Evolutionary conservation across 2,888 invertebrate genomes (phyloP).

Genomic region (Lypha dubia): DNA sequence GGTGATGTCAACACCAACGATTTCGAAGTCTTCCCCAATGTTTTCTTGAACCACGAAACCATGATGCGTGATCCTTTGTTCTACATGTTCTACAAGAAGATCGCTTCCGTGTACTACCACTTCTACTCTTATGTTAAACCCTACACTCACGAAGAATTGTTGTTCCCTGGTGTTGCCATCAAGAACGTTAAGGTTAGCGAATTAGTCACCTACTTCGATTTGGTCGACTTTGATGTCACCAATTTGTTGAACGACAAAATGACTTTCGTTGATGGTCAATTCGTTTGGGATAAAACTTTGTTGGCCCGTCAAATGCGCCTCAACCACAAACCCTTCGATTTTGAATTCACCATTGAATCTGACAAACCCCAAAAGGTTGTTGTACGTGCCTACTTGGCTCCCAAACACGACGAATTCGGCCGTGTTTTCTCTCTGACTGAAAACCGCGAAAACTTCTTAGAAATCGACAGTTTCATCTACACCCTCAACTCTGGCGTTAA

Average conservation of each 20-base stretch:
- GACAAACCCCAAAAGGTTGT: slow-evolving; percentile 86
- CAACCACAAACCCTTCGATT: slow-evolving; percentile 87
- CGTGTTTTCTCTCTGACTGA: slow-evolving; percentile 85
- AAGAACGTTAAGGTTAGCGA: slow-evolving; percentile 86
- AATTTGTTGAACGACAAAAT: slow-evolving; percentile 85
- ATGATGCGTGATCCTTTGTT: slow-evolving; percentile 88
- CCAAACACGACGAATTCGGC: slow-evolving; percentile 86
- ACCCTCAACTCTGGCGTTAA: slow-evolving; percentile 87
- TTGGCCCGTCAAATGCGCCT: slow-evolving; percentile 86
- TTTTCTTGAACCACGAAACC: slow-evolving; percentile 86
- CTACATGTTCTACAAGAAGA: slow-evolving; percentile 87
- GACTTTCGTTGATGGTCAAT: slow-evolving; percentile 83
- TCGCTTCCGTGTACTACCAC: slow-evolving; percentile 85
- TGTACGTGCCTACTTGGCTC: slow-evolving; percentile 88
- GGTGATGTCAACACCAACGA: slow-evolving; percentile 73
- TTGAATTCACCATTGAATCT: slow-evolving; percentile 85
- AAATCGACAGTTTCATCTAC: slow-evolving; percentile 86
- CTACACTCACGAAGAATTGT: slow-evolving; percentile 86
- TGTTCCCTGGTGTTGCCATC: slow-evolving; percentile 86
- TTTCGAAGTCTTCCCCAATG: slow-evolving; percentile 84
- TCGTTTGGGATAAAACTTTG: slow-evolving; percentile 81
- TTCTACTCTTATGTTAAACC: slow-evolving; percentile 85
- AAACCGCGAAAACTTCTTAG: slow-evolving; percentile 87
- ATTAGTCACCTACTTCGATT: slow-evolving; percentile 88
- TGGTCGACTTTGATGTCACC: slow-evolving; percentile 87